phyloP scores from a whole-genome alignment of 2,797 vertebrate genomes.

The Gallinago nigripennis region DNA sequence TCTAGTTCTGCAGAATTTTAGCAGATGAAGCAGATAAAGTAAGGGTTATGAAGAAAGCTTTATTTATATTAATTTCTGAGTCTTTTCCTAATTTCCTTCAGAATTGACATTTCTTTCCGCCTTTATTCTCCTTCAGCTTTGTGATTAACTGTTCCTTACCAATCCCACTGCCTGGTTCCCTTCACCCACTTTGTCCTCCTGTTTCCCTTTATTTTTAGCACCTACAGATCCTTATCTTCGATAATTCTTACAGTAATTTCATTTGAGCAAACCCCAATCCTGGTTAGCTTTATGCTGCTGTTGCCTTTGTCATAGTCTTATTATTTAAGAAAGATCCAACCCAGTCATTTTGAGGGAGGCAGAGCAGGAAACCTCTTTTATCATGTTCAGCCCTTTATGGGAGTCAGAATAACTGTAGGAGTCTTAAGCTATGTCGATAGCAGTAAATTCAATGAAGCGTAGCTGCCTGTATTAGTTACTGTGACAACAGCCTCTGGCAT shows the following conservation, averaged over 20 bases:
- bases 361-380: background rate
- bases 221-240: background rate
- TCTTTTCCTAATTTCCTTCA: background rate
- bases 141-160: constrained; percentile 22
- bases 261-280: background rate
- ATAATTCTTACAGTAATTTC: background rate
- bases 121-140: background rate
- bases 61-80: background rate
- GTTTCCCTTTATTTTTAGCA: constrained; percentile 38
- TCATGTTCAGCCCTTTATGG: background rate
- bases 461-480: background rate
- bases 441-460: background rate
- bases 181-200: constrained; percentile 24
- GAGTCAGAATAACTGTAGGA: background rate
- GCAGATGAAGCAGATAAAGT: background rate
- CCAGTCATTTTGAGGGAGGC: background rate
- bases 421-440: background rate
- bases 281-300: background rate
- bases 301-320: background rate
- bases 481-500: background rate
- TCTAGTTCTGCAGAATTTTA: background rate
- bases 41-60: background rate
- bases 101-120: background rate
- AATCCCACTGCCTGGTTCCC: background rate
- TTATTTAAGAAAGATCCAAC: background rate